Evolutionary conservation across 2,113 vertebrate genomes (phyloP), one percentile per base, ranked within the genome.

Genomic region (Chascanopsetta lugubris): DNA sequence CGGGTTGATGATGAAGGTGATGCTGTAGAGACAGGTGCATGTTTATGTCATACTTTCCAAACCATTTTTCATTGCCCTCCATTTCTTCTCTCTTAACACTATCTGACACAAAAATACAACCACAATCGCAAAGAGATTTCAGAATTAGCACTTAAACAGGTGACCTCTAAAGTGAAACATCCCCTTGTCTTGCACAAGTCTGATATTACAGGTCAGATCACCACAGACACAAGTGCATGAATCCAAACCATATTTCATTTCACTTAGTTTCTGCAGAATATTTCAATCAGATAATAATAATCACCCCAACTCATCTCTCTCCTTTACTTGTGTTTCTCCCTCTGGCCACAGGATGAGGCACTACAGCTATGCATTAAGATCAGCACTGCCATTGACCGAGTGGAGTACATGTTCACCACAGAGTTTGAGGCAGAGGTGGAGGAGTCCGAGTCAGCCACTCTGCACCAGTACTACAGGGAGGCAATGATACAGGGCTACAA

Each of bases 401-500:
- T 99, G 77, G 97, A 97, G 86, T 93, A 91, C 90, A 96, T 98
- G 94, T 99, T 98, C 90, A 96, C 93, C 2, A 92, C 94, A 0
- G 95, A 99, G 72, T 95, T 96, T 32, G 94, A 99, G 60, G 92
- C 93, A 3, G 97, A 98, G 85, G 94, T 96, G 45, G 97, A 99
- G 25, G 97, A 99, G 45, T 94, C 94, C 0, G 97, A 99, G 75
- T 94, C 93, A 5, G 92, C 91, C 54, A 98, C 95, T 1, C 78
- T 99, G 81, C 95, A 98, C 74, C 97, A 99, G 61, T 99, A 99
- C 88, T 95, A 97, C 87, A 93, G 97, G 61, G 97, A 99, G 79
- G 96, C 97, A 6, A 98, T 99, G 97, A 97, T 97, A 85, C 97
- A 99, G 80, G 94, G 93, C 29, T 99, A 98, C 89, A 99, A 99